Evolutionary conservation across 2,888 invertebrate species (phyloP).

Genomic region (Ophioninae sp.): DNA sequence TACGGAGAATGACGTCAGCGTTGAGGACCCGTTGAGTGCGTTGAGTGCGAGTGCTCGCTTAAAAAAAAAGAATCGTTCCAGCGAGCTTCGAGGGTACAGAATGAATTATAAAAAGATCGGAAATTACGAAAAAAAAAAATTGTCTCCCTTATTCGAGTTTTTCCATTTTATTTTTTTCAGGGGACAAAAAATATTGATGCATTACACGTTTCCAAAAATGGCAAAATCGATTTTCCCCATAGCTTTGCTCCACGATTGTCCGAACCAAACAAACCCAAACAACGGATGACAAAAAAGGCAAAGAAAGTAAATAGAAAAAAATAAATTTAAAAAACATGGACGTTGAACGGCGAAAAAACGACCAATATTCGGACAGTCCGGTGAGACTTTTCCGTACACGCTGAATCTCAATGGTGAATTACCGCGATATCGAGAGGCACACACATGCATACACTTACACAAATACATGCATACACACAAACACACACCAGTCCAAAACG

Average conservation of each 20-base stretch:
- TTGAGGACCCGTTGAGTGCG: background rate
- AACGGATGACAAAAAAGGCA: constrained; percentile 42
- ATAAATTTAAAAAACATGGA: background rate
- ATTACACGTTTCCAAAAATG: too few species aligned
- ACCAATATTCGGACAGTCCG: constrained; percentile 41
- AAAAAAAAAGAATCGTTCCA: too few species aligned
- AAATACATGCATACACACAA: too few species aligned
- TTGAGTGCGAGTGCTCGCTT: background rate
- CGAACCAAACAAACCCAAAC: constrained; percentile 6
- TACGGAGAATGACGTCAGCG: background rate
- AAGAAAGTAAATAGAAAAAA: constrained; percentile 51
- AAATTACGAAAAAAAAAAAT: too few species aligned
- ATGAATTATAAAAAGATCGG: too few species aligned
- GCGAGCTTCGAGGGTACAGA: too few species aligned
- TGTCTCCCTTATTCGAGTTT: too few species aligned
- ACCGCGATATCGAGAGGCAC: constrained; percentile 66
- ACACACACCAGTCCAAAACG: constrained; percentile 71
- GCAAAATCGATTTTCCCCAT: too few species aligned
- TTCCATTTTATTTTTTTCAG: too few species aligned
- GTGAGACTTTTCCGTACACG: constrained; percentile 64
- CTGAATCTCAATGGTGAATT: constrained; percentile 70
- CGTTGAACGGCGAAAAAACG: background rate
- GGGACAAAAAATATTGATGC: too few species aligned
- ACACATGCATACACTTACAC: constrained; percentile 29
- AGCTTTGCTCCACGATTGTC: too few species aligned